Conservation (phyloP, 2,113 vertebrate genomes). For the Amphiprion percula region DNA sequence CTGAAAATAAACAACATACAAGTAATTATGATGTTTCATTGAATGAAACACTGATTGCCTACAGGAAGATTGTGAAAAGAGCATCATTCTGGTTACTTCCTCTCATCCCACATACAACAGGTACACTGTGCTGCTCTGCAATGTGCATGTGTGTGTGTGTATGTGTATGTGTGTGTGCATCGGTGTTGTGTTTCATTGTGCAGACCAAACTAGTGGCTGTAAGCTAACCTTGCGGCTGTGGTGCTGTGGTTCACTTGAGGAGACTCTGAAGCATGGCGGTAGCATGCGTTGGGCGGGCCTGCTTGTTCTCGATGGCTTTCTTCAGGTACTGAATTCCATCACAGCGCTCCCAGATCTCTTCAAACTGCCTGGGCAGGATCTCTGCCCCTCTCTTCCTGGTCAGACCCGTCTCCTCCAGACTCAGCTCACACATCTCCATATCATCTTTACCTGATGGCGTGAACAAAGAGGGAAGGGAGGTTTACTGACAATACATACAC, state of each 20-base stretch:
- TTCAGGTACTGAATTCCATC: slow-evolving; percentile 98
- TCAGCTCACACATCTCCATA: slow-evolving; percentile 99
- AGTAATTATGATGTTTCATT: slow-evolving; percentile 8
- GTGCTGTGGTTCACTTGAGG: slow-evolving; percentile 85
- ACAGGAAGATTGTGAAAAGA: not conserved
- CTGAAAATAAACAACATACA: slow-evolving; percentile 46
- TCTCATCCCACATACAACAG: slow-evolving; percentile 7
- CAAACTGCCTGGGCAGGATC: slow-evolving; percentile 95
- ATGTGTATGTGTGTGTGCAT: not conserved
- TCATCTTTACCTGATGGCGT: slow-evolving; percentile 93
- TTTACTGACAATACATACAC: not conserved
- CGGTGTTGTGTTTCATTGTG: not conserved
- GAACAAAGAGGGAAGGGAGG: not conserved
- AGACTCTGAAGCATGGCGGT: slow-evolving; percentile 98
- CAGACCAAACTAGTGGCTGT: not conserved
- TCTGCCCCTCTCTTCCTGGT: slow-evolving; percentile 97
- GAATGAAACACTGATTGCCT: not conserved
- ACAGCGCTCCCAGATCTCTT: slow-evolving; percentile 98
- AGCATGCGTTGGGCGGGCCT: slow-evolving; percentile 95
- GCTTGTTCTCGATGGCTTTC: slow-evolving; percentile 94
- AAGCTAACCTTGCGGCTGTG: slow-evolving; percentile 17
- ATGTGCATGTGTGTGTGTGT: not conserved
- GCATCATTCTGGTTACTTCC: slow-evolving; percentile 11
- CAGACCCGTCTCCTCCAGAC: slow-evolving; percentile 97
- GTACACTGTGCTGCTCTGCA: not conserved